Evolutionary conservation across 2,797 vertebrate genomes (phyloP).

Genomic region (Calcarius lapponicus): DNA sequence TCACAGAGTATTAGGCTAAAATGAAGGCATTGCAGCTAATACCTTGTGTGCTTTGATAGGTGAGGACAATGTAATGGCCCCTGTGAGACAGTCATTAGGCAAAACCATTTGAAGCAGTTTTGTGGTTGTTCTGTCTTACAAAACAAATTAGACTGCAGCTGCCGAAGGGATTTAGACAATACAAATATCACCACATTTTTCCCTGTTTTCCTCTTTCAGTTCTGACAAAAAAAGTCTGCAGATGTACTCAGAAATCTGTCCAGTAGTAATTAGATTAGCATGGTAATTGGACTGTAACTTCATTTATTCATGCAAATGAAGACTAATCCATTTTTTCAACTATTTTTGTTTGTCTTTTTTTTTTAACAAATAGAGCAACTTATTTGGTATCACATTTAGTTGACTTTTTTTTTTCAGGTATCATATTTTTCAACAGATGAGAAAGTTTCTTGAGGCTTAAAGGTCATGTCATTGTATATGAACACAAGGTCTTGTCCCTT

Average conservation of each 20-base stretch:
- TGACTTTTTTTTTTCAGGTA: background rate
- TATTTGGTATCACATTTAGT: background rate
- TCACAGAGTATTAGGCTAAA: background rate
- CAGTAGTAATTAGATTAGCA: background rate
- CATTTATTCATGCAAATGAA: background rate
- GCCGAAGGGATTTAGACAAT: background rate
- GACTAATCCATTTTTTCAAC: background rate
- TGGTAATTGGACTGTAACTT: background rate
- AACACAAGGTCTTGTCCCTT: background rate
- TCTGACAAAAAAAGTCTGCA: background rate
- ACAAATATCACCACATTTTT: background rate
- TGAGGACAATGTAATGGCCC: background rate
- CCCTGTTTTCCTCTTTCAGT: background rate
- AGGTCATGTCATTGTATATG: background rate
- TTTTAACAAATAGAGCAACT: background rate
- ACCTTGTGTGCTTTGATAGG: background rate
- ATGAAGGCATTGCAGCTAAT: background rate
- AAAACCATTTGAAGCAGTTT: background rate
- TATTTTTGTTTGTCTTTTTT: background rate
- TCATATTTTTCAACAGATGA: background rate
- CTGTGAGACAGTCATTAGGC: background rate
- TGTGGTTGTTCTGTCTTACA: background rate
- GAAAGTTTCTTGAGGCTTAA: background rate
- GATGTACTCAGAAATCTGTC: background rate
- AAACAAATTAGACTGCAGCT: constrained; percentile 8